Evolutionary conservation across 2,888 invertebrate species (phyloP).

Genomic region (Andrena minutula): DNA sequence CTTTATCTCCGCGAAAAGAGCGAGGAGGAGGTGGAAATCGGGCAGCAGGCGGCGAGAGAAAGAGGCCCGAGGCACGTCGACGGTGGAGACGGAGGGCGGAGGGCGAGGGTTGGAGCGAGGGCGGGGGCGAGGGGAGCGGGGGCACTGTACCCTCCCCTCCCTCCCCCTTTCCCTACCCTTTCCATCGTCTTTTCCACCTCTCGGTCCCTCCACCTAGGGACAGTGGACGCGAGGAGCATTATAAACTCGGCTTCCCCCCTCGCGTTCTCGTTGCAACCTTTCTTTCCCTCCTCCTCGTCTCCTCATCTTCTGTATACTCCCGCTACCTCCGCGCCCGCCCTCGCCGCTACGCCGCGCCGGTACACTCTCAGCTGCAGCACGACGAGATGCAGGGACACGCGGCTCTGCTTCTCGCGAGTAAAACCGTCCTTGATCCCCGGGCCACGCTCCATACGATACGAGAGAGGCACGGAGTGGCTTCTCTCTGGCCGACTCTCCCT

Average conservation of each 20-base stretch:
- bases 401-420: conserved; percentile 79
- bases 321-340: conserved; percentile 30
- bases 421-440: conserved; percentile 84
- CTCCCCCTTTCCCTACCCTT: conserved; percentile 21
- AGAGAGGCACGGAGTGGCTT: conserved; percentile 69
- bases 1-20: conserved; percentile 56
- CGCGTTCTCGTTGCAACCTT: conserved; percentile 44
- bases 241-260: conserved; percentile 68
- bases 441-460: conserved; percentile 81
- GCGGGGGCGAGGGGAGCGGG: conserved; percentile 36
- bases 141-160: conserved; percentile 27
- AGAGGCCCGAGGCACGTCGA: conserved; percentile 33
- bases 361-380: conserved; percentile 64
- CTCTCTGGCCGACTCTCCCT: conserved; percentile 74
- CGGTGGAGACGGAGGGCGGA: conserved; percentile 25
- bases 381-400: conserved; percentile 73
- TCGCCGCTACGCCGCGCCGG: conserved; percentile 11
- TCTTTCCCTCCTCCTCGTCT: conserved; percentile 49
- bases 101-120: conserved; percentile 26
- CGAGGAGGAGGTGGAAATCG: conserved; percentile 36
- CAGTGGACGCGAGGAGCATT: conserved; percentile 79
- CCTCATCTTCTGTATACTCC: conserved; percentile 41
- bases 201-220: conserved; percentile 59
- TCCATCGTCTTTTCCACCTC: conserved; percentile 25
- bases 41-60: conserved; percentile 34